Evolutionary conservation across 2,888 invertebrate genomes (phyloP), one percentile per base, ranked within the genome.

Genomic region (Archaeoteleia sp.): DNA sequence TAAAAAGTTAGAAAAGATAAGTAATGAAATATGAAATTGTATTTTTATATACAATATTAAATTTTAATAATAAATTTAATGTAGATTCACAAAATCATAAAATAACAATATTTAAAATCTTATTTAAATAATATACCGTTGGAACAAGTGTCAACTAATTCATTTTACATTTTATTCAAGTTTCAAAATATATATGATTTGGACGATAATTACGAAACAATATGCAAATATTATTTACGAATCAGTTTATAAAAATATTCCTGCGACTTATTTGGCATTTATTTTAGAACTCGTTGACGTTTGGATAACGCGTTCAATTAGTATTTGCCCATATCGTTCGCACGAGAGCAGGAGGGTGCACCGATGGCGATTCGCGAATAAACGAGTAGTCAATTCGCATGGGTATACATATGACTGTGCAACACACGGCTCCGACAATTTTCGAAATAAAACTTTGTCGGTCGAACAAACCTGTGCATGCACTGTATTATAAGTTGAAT

Each of bases 371-470:
- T 58, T 58, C 42, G 13, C 42, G 40, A 58, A 43, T 57, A 48
- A 57, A 57, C 46, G 46, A 39, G 29, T 12, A 25, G 35, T 23
- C 40, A 42, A 48, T 57, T 40, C 57, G 40, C 40, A 12, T 48
- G 46, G 29, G 46, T 14, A 45, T 55, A 40, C 57, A 20, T 45
- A 29, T 25, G 27, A 35, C 53, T 43, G 9, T 27, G 54, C 45
- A 45, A 55, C 29, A 46, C 25, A 20, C 46, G 30, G 25, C 46
- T 32, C 9, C 9, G 20, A 7, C 55, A 55, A 55, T 55, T 55
- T 55, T 45, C 23, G 45, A 55, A 55, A 55, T 45, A 55, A 55
- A 55, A 45, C 55, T 45, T 55, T 37, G 29, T 37, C 55, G 55
- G 27, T 25, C 43, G 42, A 45, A 34, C 23, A 45, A 55, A 45